Evolutionary conservation across 2,888 invertebrate species (phyloP), one percentile per base, ranked within the genome.

Genomic region (Minunthozetes semirufus): DNA sequence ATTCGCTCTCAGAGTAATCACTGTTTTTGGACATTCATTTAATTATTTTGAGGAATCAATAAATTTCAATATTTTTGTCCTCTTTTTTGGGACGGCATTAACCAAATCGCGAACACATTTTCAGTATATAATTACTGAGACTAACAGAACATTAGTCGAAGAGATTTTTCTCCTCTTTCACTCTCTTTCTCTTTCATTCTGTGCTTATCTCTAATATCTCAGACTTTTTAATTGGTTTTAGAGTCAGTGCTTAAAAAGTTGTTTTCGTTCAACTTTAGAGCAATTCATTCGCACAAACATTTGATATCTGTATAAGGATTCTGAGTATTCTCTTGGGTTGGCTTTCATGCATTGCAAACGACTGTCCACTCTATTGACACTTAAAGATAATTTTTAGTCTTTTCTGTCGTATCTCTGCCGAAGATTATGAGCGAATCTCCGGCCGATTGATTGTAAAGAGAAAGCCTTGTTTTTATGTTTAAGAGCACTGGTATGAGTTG

Each of bases 391-490:
- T 27, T n/a, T 33, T 29, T 63, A 38, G 11, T 13, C 42, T 9
- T 42, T 42, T 42, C 5, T 42, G 42, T 4, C 8, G 8, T 13
- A 9, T 11, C 42, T 42, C 42, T 63, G 15, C 38, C 11, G 0
- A 33, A 19, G 63, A 63, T 63, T 63, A 33, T 63, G 63, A 63
- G 17, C 63, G 63, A 63, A 63, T 63, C 63, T 63, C 63, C 63
- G 63, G 63, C 29, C 63, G 15, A 63, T 11, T 63, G 25, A 17
- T 27, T 38, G 27, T n/a, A 33, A n/a, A 63, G 19, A 63, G n/a
- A n/a, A 29, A 17, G 9, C 33, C 33, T 38, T 63, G 63, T 61
- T 25, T 4, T 50, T 9, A 19, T 56, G 56, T 56, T 25, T n/a
- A n/a, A n/a, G n/a, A n/a, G n/a, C n/a, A n/a, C n/a, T n/a, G n/a